Conservation (phyloP, 2,797 vertebrate genomes). For the Labroides dimidiatus region DNA sequence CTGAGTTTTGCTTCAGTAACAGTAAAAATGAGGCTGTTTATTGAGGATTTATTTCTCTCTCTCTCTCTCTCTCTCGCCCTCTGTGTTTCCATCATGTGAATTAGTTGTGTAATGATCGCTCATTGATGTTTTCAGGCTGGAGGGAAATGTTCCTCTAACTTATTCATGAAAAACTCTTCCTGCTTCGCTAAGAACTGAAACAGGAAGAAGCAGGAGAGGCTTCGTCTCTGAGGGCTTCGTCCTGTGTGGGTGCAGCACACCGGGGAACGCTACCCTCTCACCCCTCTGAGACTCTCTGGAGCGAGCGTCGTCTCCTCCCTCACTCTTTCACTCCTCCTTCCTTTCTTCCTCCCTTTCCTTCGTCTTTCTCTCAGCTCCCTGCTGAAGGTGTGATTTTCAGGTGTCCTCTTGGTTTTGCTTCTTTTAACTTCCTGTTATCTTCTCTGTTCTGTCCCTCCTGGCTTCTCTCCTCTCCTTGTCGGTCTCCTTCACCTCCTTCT, state of each 20-base stretch:
- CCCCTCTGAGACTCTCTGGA: slow-evolving; percentile 18
- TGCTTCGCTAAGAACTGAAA: slow-evolving; percentile 1
- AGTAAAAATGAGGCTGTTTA: too few relatives aligned
- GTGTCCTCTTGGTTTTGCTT: slow-evolving; percentile 29
- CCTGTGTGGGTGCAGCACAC: slow-evolving; percentile 3
- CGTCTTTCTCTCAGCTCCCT: slow-evolving; percentile 28
- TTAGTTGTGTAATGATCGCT: not conserved
- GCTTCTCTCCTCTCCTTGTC: slow-evolving; percentile 29
- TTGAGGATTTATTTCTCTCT: not conserved
- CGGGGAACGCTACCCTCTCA: slow-evolving; percentile 3
- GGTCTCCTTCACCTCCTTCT: slow-evolving; percentile 30
- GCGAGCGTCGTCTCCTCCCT: not conserved
- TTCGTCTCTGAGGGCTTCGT: slow-evolving; percentile 14
- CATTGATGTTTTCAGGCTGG: not conserved
- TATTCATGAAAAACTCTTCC: slow-evolving; percentile 14
- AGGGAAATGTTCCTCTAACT: slow-evolving; percentile 11
- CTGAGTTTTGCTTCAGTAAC: too few relatives aligned
- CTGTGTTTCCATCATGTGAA: not conserved
- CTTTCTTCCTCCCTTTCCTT: slow-evolving; percentile 29
- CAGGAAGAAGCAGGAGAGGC: not conserved
- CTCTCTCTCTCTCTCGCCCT: not conserved
- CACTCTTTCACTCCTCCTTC: slow-evolving; percentile 25
- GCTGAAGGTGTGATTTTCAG: slow-evolving; percentile 34
- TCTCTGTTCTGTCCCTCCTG: slow-evolving; percentile 31
- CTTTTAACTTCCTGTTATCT: slow-evolving; percentile 43